These are phyloP conservation scores for Aphaenogaster rudis DNA, from an alignment of 1,140 invertebrate species.

Conservation along the genomic window DNA sequence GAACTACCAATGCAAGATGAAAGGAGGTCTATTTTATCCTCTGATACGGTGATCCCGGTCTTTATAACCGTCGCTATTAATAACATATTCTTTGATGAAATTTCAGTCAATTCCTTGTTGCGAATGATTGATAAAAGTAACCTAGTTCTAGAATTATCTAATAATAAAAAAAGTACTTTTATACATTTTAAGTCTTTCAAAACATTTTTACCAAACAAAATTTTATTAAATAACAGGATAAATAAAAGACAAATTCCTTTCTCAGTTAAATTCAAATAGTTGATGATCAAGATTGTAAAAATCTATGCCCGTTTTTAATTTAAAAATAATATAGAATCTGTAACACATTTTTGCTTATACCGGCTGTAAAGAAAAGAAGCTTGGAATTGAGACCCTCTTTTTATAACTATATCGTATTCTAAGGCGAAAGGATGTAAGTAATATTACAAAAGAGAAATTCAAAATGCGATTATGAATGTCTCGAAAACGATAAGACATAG, in stretches of 20 bases:
- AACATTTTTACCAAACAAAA: background rate
- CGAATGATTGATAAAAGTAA: background rate
- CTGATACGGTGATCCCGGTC: background rate
- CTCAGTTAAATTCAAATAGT: background rate
- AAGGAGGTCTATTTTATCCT: slow-evolving; percentile 18
- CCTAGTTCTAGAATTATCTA: background rate
- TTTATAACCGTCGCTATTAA: slow-evolving; percentile 20
- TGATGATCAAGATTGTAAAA: background rate
- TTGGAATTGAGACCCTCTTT: background rate
- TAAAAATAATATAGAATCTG: slow-evolving; percentile 12
- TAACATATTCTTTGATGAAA: background rate
- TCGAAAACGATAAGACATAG: background rate
- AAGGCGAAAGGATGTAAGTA: background rate
- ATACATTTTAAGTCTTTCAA: background rate
- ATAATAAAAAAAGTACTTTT: background rate
- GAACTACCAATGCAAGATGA: slow-evolving; percentile 33
- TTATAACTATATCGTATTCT: slow-evolving; percentile 15
- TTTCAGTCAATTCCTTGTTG: background rate
- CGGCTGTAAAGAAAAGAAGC: background rate
- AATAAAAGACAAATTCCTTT: background rate
- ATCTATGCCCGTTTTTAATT: background rate
- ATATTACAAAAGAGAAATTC: slow-evolving; percentile 10
- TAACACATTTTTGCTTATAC: background rate
- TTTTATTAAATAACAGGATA: background rate
- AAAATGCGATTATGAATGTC: slow-evolving; percentile 4